Evolutionary conservation across 2,888 invertebrate genomes (phyloP).

Genomic region (Antitype chi): DNA sequence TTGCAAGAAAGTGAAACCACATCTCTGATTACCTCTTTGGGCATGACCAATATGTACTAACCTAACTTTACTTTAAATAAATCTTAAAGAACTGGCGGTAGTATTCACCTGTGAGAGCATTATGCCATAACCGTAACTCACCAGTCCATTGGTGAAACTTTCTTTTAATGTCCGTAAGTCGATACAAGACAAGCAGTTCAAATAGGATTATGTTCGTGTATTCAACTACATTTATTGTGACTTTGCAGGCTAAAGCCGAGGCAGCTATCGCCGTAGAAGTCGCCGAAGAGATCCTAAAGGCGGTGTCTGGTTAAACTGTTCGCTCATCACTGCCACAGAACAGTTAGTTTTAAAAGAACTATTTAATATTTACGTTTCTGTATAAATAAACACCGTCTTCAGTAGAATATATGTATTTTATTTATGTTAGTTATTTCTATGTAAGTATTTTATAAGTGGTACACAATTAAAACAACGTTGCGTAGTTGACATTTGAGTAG

Average conservation of each 20-base stretch:
- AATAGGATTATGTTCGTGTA: constrained; percentile 13
- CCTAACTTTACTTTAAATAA: background rate
- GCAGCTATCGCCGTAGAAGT: constrained; percentile 98
- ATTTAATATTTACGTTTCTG: constrained; percentile 75
- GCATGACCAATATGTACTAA: background rate
- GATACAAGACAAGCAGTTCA: background rate
- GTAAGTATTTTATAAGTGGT: constrained; percentile 32
- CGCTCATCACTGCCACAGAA: constrained; percentile 53
- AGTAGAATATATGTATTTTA: constrained; percentile 72
- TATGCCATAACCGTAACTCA: background rate
- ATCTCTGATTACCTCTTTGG: background rate
- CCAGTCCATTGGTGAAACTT: background rate
- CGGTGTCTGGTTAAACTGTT: constrained; percentile 88
- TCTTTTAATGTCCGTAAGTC: background rate
- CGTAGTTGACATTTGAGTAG: constrained; percentile 88
- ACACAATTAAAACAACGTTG: constrained; percentile 79
- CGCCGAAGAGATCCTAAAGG: constrained; percentile 97
- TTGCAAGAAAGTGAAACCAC: background rate
- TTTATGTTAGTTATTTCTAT: constrained; percentile 40
- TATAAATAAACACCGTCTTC: constrained; percentile 80
- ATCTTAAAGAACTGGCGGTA: background rate
- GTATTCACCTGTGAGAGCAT: background rate
- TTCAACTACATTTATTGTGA: constrained; percentile 14
- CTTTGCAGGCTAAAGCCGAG: constrained; percentile 94
- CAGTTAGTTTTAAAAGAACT: constrained; percentile 81